Evolutionary conservation across 2,113 vertebrate genomes (phyloP), one percentile per base, ranked within the genome.

Genomic region (Ceratotherium simum): DNA sequence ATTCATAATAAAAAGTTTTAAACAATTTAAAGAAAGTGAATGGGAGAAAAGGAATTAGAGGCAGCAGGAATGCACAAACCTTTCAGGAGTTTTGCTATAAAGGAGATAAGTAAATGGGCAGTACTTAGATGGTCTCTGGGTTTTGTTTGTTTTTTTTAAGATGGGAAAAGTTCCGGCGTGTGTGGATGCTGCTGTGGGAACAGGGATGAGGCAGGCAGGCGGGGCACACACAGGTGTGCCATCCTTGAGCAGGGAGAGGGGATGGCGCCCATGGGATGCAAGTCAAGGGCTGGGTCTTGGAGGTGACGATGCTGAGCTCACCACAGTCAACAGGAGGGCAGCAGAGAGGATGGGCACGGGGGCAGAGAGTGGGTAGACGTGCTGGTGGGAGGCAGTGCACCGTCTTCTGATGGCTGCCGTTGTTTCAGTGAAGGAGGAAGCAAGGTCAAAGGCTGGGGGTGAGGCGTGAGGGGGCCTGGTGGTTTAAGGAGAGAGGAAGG

Each of bases 1-100:
- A 90, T 86, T 97, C 64, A 13, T 76, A 86, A 56, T 85, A 33
- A 72, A 42, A 90, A 13, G 4, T 94, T 76, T 75, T 91, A 48
- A 10, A 67, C 69, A 54, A 17, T 54, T 65, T 73, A 67, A 58
- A 48, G 42, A 31, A 90, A 67, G 64, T 76, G 58, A 82, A 46
- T 54, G 46, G 70, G 39, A 78, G 56, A 36, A 87, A 81, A 78
- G 48, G n/a, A 79, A n/a, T 62, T 82, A 42, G 46, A 9, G 58
- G 42, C 33, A 62, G 29, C 33, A 90, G 85, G 12, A 65, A 87
- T 14, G 69, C 5, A 51, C 8, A 94, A 23, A 36, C 36, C 39
- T 29, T 88, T 69, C 21, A 90, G 42, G 12, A 36, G 67, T 11
- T 90, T 82, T 67, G 56, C 46, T 54, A 1, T 60, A 69, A 65